phyloP scores from a whole-genome alignment of 2,797 vertebrate species.

The Siniperca undulata region DNA sequence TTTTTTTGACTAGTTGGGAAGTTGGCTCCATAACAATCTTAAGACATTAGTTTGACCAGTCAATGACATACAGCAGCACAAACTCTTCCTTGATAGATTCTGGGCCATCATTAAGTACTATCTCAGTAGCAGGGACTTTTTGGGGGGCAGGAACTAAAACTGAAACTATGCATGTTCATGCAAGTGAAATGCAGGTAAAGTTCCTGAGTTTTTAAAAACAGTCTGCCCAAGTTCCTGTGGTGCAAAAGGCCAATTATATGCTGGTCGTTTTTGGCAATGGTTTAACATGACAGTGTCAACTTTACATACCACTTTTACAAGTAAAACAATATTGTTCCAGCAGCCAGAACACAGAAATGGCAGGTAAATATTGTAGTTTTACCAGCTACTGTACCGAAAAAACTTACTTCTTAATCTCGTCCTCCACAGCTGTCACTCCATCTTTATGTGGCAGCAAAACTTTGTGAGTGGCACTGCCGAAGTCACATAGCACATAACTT shows the following conservation, averaged over 20 bases:
- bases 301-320: not conserved
- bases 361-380: not conserved
- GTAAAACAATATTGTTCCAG: not conserved
- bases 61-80: not conserved
- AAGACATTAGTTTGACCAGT: not conserved
- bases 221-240: not conserved
- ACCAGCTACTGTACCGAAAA: not conserved
- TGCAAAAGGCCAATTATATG: not conserved
- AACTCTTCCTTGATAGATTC: not conserved
- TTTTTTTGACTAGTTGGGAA: not conserved
- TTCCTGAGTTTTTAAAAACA: not conserved
- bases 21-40: not conserved
- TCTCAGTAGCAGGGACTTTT: not conserved
- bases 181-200: not conserved
- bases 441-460: conserved; percentile 93
- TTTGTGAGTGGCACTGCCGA: conserved; percentile 97
- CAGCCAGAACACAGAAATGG: not conserved
- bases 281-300: not conserved
- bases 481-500: conserved; percentile 97
- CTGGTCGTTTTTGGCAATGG: not conserved
- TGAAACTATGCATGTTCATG: not conserved
- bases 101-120: not conserved
- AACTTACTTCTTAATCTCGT: conserved; percentile 97
- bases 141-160: not conserved
- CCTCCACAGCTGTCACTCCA: conserved; percentile 95